Percentiles rank a stretch among this genome's conserved stretches.
Evolutionary conservation across 1,140 invertebrate species (phyloP).

Genomic region (Drosophila pachea): DNA sequence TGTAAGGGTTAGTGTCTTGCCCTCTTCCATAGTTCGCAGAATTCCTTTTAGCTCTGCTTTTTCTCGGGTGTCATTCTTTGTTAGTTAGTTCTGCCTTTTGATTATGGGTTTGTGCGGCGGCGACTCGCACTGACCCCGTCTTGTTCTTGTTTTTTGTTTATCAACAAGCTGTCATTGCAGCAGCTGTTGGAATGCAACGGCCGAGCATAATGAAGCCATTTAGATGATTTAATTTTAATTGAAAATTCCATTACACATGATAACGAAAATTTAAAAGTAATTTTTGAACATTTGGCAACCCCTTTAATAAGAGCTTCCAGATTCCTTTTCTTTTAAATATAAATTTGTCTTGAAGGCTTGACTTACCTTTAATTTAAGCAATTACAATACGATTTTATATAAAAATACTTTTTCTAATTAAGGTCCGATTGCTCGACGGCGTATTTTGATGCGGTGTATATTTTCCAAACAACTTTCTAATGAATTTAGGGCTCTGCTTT

Average conservation of each 20-base stretch:
- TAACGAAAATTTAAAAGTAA: too few species aligned
- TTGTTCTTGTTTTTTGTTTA: conserved; percentile 11
- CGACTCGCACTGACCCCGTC: conserved; percentile 9
- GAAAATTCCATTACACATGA: background rate
- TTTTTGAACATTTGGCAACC: too few species aligned
- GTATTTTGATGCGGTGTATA: background rate
- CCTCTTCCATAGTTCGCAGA: conserved; percentile 36
- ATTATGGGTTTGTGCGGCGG: conserved; percentile 5
- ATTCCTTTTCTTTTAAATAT: too few species aligned
- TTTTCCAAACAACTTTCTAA: conserved; percentile 18
- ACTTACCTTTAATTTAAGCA: too few species aligned
- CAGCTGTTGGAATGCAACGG: conserved; percentile 5
- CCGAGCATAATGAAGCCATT: background rate
- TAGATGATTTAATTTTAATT: background rate
- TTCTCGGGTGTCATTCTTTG: conserved; percentile 5
- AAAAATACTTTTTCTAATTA: background rate
- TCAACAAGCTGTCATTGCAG: conserved; percentile 13
- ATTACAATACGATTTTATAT: background rate
- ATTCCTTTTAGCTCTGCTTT: background rate
- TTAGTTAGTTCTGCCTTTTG: conserved; percentile 14
- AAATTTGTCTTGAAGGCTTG: too few species aligned
- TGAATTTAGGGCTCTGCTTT: conserved; percentile 31
- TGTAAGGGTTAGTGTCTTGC: conserved; percentile 17
- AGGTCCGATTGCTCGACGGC: background rate
- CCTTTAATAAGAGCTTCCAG: too few species aligned